These are phyloP conservation scores for Adineta ricciae DNA, from an alignment of 2,888 invertebrate genomes.

Conservation along the genomic window DNA sequence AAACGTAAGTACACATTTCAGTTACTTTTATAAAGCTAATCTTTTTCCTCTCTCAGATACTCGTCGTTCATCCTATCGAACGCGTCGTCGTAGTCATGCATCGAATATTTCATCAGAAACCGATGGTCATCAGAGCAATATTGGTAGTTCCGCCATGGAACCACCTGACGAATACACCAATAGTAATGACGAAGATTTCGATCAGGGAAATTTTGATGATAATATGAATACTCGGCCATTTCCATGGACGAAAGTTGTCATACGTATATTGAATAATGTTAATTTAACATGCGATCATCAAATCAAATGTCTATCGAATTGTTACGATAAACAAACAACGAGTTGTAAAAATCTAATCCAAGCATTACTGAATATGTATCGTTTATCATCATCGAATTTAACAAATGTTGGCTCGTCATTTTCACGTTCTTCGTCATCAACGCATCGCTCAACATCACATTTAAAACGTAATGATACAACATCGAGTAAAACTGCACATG, in stretches of 20 bases:
- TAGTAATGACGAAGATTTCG: background rate
- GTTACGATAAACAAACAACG: slow-evolving; percentile 9
- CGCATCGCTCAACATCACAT: background rate
- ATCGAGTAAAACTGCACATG: background rate
- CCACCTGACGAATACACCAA: background rate
- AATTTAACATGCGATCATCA: slow-evolving; percentile 6
- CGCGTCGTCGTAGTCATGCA: slow-evolving; percentile 19
- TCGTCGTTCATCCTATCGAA: slow-evolving; percentile 7
- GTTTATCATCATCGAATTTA: background rate
- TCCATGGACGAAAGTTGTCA: slow-evolving; percentile 10
- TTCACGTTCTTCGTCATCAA: slow-evolving; percentile 17
- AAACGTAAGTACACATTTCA: background rate
- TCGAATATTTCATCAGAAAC: slow-evolving; percentile 1
- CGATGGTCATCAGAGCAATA: background rate
- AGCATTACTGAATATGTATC: slow-evolving; percentile 15
- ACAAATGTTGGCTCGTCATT: background rate
- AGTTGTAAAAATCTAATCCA: slow-evolving; percentile 10
- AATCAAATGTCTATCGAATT: slow-evolving; percentile 9
- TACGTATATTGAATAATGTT: background rate
- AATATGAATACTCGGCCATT: background rate
- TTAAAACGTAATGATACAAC: background rate
- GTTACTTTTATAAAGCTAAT: no score
- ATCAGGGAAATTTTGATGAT: slow-evolving; percentile 20
- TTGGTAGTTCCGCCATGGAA: background rate
- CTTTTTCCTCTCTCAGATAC: background rate